Evolutionary conservation across 2,888 invertebrate species (phyloP), one percentile per base, ranked within the genome.

Genomic region (Drosophila rubida): DNA sequence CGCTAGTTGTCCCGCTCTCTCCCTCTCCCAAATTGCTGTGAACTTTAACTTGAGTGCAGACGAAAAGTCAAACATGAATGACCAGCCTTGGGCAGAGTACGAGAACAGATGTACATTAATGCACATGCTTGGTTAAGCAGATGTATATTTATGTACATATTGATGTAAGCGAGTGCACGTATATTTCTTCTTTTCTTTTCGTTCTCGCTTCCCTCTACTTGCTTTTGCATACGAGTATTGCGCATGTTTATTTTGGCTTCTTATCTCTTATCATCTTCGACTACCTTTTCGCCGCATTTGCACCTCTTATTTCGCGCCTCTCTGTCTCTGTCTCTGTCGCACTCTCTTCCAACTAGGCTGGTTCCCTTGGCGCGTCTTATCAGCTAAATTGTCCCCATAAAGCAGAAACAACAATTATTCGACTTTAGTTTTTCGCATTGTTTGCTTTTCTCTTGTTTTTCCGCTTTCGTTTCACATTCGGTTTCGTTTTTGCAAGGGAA

Each of bases 241-340:
- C 32, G 16, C n/a, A n/a, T 32, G 6, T 23, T 53, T 50, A 44
- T 23, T 22, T 65, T 49, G 9, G 14, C 27, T 32, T 11, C 48
- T 46, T 73, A 71, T 60, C 72, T 65, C 49, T 72, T 54, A 77
- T 73, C 77, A 62, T 37, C 49, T 16, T 49, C 23, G 44, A 41
- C 66, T 66, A 58, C 49, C 35, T 64, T 37, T 23, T 41, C 54
- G n/a, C 22, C 41, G 7, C 25, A 16, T 42, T 39, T 23, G 39
- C 19, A 35, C 16, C 32, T n/a, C 32, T n/a, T 32, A 32, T 32
- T 54, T 37, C 25, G 25, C 44, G 30, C 13, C 42, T 41, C 41
- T 41, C 37, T 13, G 1, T n/a, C n/a, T n/a, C 8, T 46, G 2
- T 6, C 14, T 41, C 27, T 30, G 19, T 13, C 7, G 8, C 16